These are phyloP conservation scores for Phaedon cochleariae DNA, from an alignment of 2,888 invertebrate genomes.

Conservation along the genomic window DNA sequence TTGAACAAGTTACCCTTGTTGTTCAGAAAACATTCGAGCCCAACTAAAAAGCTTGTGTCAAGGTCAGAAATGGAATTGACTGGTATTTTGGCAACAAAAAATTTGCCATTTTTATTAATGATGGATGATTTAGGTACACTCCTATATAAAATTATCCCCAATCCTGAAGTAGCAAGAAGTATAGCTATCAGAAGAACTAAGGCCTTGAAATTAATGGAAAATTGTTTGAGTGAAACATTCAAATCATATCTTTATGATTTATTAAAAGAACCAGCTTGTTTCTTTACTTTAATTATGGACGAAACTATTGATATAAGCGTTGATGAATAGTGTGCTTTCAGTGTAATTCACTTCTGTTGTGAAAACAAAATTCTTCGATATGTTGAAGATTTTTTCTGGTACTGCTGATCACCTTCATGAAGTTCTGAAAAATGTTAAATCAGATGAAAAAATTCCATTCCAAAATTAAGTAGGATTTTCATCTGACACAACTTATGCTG, in stretches of 20 bases:
- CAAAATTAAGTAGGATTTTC: conserved; percentile 40
- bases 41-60: too few relatives aligned
- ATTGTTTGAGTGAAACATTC: not conserved
- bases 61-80: not conserved
- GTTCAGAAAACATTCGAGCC: too few relatives aligned
- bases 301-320: not conserved
- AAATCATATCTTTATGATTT: not conserved
- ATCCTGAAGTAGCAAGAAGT: not conserved
- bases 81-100: not conserved
- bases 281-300: not conserved
- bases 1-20: too few relatives aligned
- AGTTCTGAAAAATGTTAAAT: not conserved
- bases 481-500: conserved; percentile 22
- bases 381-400: not conserved
- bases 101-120: not conserved
- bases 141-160: not conserved
- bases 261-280: not conserved
- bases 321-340: not conserved
- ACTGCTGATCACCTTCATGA: not conserved
- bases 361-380: not conserved
- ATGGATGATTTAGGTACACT: not conserved
- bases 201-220: not conserved
- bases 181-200: not conserved
- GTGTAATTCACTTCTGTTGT: not conserved
- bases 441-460: conserved; percentile 31